Evolutionary conservation across 1,140 invertebrate species (phyloP).

Genomic region (Panulirus ornatus): DNA sequence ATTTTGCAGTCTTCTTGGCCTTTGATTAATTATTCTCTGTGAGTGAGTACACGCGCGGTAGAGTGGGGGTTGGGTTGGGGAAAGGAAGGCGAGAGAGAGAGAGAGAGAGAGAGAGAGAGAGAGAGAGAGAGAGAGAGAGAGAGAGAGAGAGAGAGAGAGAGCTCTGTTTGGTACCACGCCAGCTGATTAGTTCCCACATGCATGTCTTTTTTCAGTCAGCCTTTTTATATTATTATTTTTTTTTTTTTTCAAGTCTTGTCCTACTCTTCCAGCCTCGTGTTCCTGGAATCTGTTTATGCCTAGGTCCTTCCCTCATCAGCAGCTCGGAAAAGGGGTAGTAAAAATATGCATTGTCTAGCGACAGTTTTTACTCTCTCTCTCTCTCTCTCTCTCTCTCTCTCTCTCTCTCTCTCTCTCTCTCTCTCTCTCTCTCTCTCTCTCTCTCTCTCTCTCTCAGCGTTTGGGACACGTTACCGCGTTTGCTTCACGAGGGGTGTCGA

Average conservation of each 20-base stretch:
- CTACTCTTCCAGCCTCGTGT: no score
- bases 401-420: slow-evolving; percentile 27
- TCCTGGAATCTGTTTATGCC: no score
- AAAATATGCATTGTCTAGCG: no score
- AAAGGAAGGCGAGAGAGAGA: not conserved
- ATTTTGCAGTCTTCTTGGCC: not conserved
- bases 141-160: not conserved
- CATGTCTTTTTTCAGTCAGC: not conserved
- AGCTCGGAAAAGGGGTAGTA: no score
- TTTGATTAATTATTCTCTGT: not conserved
- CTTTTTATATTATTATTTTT: no score
- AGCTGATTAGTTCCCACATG: not conserved
- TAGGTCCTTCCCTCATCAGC: no score
- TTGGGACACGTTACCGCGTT: not conserved
- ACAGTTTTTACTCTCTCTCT: no score
- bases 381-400: not conserved
- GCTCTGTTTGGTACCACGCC: not conserved
- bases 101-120: not conserved
- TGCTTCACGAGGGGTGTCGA: no score
- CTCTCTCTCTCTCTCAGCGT: not conserved
- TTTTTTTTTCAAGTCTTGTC: no score
- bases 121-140: not conserved
- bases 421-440: slow-evolving; percentile 28
- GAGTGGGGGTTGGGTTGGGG: not conserved
- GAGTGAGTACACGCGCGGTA: not conserved